Evolutionary conservation across 2,113 vertebrate species (phyloP).

Genomic region (Etia nguti): DNA sequence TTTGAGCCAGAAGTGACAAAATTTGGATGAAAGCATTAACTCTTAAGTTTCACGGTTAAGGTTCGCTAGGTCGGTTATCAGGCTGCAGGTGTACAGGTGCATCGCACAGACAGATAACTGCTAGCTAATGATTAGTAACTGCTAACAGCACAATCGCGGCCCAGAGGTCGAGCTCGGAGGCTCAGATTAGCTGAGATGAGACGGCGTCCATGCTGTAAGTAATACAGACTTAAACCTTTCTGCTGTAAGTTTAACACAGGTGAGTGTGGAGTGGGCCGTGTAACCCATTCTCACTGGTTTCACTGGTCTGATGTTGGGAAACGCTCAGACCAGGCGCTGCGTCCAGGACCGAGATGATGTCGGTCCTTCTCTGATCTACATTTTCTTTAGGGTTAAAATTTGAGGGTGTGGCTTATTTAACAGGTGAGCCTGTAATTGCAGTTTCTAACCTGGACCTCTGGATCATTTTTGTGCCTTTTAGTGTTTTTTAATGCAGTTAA

Average conservation of each 20-base stretch:
- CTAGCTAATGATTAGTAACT: rapidly evolving
- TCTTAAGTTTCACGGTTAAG: background rate
- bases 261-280: background rate
- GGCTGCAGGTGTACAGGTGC: background rate
- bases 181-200: background rate
- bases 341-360: background rate
- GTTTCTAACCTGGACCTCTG: background rate
- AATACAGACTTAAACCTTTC: too few relatives aligned
- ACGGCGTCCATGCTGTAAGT: rapidly evolving
- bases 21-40: rapidly evolving
- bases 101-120: rapidly evolving
- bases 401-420: background rate
- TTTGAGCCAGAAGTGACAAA: background rate
- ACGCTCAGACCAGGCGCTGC: background rate
- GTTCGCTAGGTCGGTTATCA: rapidly evolving
- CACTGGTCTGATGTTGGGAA: background rate
- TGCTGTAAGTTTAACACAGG: background rate
- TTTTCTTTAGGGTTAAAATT: background rate
- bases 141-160: background rate
- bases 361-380: background rate
- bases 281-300: background rate
- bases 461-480: background rate
- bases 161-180: background rate
- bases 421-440: background rate
- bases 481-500: background rate